A percentile compares a stretch with the other conserved stretches of the same genome.
Evolutionary conservation across 2,888 invertebrate species (phyloP).

Genomic region (Seladonia tumulorum): DNA sequence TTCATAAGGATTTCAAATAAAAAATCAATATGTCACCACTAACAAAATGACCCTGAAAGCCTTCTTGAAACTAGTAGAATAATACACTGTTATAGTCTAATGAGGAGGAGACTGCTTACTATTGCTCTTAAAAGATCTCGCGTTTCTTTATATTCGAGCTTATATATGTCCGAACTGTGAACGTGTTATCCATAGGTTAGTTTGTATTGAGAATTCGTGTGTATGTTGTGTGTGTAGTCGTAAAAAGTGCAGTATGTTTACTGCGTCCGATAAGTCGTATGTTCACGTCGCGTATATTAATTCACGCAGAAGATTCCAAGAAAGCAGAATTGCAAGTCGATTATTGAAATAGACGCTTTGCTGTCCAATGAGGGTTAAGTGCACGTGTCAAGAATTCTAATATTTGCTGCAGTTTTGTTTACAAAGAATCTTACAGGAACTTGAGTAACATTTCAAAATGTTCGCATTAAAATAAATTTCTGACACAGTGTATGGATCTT

Average conservation of each 20-base stretch:
- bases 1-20: not conserved
- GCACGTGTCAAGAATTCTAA: slow-evolving; percentile 63
- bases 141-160: not conserved
- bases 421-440: slow-evolving; percentile 43
- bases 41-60: not conserved
- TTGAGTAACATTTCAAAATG: slow-evolving; percentile 48
- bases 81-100: not conserved
- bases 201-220: slow-evolving; percentile 81
- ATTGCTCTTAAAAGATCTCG: not conserved
- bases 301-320: slow-evolving; percentile 64
- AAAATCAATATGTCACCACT: not conserved
- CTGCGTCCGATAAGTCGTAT: slow-evolving; percentile 63
- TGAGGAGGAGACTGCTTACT: not conserved
- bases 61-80: not conserved
- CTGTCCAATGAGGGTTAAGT: slow-evolving; percentile 60
- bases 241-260: slow-evolving; percentile 74
- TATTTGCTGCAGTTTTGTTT: slow-evolving; percentile 50
- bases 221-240: slow-evolving; percentile 84
- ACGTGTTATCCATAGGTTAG: slow-evolving; percentile 74
- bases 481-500: slow-evolving; percentile 78
- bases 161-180: not conserved
- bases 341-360: slow-evolving; percentile 57
- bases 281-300: slow-evolving; percentile 61
- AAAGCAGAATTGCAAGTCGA: slow-evolving; percentile 59
- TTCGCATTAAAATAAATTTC: slow-evolving; percentile 63